Percentiles rank a stretch among this genome's conserved stretches.
phyloP scores from a whole-genome alignment of 1,140 invertebrate genomes.

The Pseudomyrmex pallidus region DNA sequence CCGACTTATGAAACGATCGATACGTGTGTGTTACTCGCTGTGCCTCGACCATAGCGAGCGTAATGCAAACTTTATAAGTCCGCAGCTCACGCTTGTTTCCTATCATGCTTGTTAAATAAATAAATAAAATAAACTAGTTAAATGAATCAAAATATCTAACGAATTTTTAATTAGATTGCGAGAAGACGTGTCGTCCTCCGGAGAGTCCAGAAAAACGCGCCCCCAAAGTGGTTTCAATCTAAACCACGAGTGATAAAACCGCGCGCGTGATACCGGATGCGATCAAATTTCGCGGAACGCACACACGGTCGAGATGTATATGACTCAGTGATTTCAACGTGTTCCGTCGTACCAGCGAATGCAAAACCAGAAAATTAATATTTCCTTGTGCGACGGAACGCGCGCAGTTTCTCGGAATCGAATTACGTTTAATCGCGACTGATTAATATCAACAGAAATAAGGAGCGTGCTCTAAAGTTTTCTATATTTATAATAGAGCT shows the following conservation, averaged over 20 bases:
- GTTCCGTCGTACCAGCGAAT: neutral
- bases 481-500: constrained; percentile 37
- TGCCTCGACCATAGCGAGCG: neutral
- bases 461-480: neutral
- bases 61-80: neutral
- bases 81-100: too few species aligned
- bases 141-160: too few species aligned
- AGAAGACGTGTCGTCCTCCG: too few species aligned
- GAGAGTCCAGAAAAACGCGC: too few species aligned
- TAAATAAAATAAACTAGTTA: too few species aligned
- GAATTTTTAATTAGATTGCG: too few species aligned
- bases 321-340: constrained; percentile 32
- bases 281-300: constrained; percentile 29
- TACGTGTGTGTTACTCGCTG: neutral
- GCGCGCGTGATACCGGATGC: neutral
- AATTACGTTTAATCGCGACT: neutral
- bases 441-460: neutral
- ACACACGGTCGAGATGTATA: neutral
- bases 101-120: neutral
- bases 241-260: too few species aligned
- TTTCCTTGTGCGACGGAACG: constrained; percentile 5
- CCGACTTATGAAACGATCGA: neutral
- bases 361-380: neutral
- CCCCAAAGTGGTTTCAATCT: too few species aligned
- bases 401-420: neutral